These are phyloP conservation scores for Selene dorsalis DNA, from an alignment of 2,797 vertebrate genomes.

Conservation along the genomic window DNA sequence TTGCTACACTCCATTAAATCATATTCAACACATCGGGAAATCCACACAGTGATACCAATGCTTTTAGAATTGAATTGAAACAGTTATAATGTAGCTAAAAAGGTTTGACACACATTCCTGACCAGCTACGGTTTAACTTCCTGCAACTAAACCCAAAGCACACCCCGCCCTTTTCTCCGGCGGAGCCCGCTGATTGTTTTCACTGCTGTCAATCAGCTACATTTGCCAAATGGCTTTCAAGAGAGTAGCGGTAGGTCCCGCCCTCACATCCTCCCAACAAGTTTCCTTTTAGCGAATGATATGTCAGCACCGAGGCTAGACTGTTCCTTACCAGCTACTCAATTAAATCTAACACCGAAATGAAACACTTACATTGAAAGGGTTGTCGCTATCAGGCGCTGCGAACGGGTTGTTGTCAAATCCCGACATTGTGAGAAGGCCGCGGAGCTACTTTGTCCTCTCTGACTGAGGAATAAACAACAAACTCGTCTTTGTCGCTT, in stretches of 20 bases:
- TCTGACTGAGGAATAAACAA: constrained; percentile 52
- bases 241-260: not conserved
- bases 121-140: constrained; percentile 68
- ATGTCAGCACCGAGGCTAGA: constrained; percentile 45
- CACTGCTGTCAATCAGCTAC: constrained; percentile 44
- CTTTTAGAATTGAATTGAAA: rapidly evolving
- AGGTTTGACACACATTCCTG: constrained; percentile 50
- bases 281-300: constrained; percentile 62
- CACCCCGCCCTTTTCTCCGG: constrained; percentile 32
- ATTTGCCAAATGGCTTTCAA: constrained; percentile 24
- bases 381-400: constrained; percentile 87
- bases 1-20: not conserved
- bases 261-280: constrained; percentile 62
- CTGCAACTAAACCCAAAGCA: constrained; percentile 42
- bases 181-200: constrained; percentile 48
- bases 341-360: not conserved
- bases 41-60: not conserved
- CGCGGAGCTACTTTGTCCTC: constrained; percentile 34
- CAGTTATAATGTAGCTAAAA: not conserved
- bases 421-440: constrained; percentile 84
- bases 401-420: constrained; percentile 92
- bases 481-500: constrained; percentile 50
- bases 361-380: constrained; percentile 88
- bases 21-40: not conserved
- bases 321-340: not conserved